A percentile compares a stretch with the other conserved stretches of the same genome.
Conservation (phyloP, 2,113 vertebrate genomes). For the Brachionichthys hirsutus region DNA sequence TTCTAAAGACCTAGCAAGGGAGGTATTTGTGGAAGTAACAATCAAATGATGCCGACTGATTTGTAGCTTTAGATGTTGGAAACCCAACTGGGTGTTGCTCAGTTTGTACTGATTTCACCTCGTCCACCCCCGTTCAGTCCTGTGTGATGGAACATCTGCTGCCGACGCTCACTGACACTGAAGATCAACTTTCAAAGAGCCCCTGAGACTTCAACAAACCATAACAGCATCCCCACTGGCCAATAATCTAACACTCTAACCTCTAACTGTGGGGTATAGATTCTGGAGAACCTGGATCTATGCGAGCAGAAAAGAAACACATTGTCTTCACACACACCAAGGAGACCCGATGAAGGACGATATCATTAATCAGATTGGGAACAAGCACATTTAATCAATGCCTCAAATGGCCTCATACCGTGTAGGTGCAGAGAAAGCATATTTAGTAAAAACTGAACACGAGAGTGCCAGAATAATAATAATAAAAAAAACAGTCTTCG, state of each 20-base stretch:
- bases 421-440: slow-evolving; percentile 20
- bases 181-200: slow-evolving; percentile 66
- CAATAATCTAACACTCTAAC: slow-evolving; percentile 42
- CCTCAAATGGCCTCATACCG: slow-evolving; percentile 19
- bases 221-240: slow-evolving; percentile 47
- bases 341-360: slow-evolving; percentile 28
- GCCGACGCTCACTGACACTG: slow-evolving; percentile 40
- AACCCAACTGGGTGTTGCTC: slow-evolving; percentile 8
- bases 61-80: too few relatives aligned
- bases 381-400: slow-evolving; percentile 34
- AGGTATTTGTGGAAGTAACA: neutral
- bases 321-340: slow-evolving; percentile 2
- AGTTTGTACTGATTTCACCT: slow-evolving; percentile 50
- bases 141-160: slow-evolving; percentile 48
- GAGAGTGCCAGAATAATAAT: too few relatives aligned
- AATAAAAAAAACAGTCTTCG: too few relatives aligned
- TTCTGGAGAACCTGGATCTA: slow-evolving; percentile 23
- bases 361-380: slow-evolving; percentile 39
- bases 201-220: slow-evolving; percentile 40
- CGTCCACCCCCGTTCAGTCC: slow-evolving; percentile 37
- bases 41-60: too few relatives aligned
- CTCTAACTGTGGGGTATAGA: slow-evolving; percentile 30
- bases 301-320: slow-evolving; percentile 24
- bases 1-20: too few relatives aligned
- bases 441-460: slow-evolving; percentile 28